phyloP scores from a whole-genome alignment of 2,113 vertebrate species.

The Hepsetus odoe region DNA sequence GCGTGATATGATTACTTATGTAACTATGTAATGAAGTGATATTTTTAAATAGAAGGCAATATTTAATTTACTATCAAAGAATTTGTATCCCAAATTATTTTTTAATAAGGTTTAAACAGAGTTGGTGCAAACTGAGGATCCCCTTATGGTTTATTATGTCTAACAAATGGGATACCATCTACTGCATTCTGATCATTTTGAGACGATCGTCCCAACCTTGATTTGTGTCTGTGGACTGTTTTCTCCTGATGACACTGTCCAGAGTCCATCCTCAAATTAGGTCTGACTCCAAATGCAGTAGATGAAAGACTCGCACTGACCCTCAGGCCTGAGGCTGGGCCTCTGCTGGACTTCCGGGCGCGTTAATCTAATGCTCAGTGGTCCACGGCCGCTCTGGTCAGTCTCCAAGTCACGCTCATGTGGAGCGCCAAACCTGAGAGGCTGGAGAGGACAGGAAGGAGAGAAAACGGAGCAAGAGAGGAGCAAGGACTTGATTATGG shows the following conservation, averaged over 20 bases:
- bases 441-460: not conserved
- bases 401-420: conserved; percentile 45
- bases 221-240: not conserved
- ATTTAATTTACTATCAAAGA: no score
- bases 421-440: conserved; percentile 4
- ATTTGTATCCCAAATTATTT: no score
- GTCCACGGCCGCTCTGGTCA: conserved; percentile 44
- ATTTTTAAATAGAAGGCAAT: no score
- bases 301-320: not conserved
- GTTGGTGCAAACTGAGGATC: no score
- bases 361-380: conserved; percentile 48
- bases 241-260: not conserved
- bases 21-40: no score
- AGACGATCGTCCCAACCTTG: not conserved
- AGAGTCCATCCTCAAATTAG: not conserved
- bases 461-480: conserved; percentile 1
- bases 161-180: no score
- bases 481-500: conserved; percentile 53
- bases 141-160: no score
- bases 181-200: not conserved
- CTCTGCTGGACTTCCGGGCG: conserved; percentile 28
- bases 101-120: no score
- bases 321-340: conserved; percentile 32
- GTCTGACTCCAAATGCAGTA: not conserved
- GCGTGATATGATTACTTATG: no score